Base-by-base conservation (phyloP, 2,888 invertebrate genomes). In the Caenorhabditis angaria region DNA sequence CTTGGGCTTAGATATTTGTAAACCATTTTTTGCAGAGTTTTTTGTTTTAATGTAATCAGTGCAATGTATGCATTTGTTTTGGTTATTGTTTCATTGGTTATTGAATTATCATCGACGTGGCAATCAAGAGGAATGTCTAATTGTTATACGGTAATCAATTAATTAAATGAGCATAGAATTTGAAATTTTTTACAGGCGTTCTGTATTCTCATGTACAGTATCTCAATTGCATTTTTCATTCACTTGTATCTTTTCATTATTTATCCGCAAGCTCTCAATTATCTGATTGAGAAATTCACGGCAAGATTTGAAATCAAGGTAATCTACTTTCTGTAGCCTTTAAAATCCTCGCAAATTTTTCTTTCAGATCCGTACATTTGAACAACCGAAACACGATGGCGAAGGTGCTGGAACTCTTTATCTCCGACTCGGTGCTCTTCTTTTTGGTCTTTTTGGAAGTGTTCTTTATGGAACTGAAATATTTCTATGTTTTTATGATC, bases 391-490 rank as follows among this genome's bases (percentile, higher is more conserved):
- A 6, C 80, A 80, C 56, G 74, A 71, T 27, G 81, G 80, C 18
- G 82, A 82, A 54, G 78, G 77, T 58, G 83, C 66, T 47, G 85
- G 83, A 27, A 82, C 80, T 14, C 65, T 84, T 0, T 84, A 84
- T 29, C 56, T 84, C 4, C 61, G 84, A 8, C 70, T 84, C 0
- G 84, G 84, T 25, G 83, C 82, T 10, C 58, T 84, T n/a, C 76
- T 81, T 54, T 84, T 84, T 60, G 84, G 84, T 20, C 81, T 80
- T n/a, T 74, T 78, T 25, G 85, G 83, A 14, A 78, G 83, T 29
- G 83, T 84, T 25, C 70, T 85, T 48, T 83, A 77, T 61, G 83
- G 83, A 20, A 65, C 84, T n/a, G 84, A 84, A 59, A 74, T 85
- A 47, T 84, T 83, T 65, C 70, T 85, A 20, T 82, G 63, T n/a